Evolutionary conservation across 2,888 invertebrate genomes (phyloP).

Genomic region (Polyommatus icarus): DNA sequence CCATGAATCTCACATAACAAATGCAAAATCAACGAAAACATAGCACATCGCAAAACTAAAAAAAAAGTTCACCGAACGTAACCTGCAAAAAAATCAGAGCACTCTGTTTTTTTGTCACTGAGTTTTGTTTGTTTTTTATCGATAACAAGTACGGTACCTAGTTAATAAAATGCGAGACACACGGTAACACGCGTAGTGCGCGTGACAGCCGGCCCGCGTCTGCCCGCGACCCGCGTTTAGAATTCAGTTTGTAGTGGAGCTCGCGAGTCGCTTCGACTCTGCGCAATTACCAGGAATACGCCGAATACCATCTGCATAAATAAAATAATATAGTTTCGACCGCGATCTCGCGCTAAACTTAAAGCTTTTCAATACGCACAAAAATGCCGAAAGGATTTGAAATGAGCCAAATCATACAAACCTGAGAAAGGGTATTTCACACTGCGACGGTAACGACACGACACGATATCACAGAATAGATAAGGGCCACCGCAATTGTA

Average conservation of each 20-base stretch:
- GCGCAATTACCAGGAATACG: constrained; percentile 54
- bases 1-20: constrained; percentile 42
- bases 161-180: neutral
- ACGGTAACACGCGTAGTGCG: neutral
- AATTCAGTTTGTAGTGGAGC: constrained; percentile 42
- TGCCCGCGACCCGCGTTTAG: constrained; percentile 25
- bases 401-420: neutral
- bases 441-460: no score
- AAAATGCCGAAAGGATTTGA: neutral
- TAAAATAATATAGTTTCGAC: neutral
- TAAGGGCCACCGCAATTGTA: no score
- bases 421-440: no score
- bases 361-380: neutral
- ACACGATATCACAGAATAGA: no score
- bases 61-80: constrained; percentile 9
- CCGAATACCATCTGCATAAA: neutral
- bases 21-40: neutral
- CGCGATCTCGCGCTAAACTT: neutral
- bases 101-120: neutral
- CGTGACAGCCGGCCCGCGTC: constrained; percentile 20
- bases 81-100: neutral
- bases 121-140: neutral
- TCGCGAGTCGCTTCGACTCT: constrained; percentile 62
- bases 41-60: neutral
- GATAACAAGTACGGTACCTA: constrained; percentile 4